Evolutionary conservation across 2,113 vertebrate species (phyloP).

Genomic region (Labeo rohita): DNA sequence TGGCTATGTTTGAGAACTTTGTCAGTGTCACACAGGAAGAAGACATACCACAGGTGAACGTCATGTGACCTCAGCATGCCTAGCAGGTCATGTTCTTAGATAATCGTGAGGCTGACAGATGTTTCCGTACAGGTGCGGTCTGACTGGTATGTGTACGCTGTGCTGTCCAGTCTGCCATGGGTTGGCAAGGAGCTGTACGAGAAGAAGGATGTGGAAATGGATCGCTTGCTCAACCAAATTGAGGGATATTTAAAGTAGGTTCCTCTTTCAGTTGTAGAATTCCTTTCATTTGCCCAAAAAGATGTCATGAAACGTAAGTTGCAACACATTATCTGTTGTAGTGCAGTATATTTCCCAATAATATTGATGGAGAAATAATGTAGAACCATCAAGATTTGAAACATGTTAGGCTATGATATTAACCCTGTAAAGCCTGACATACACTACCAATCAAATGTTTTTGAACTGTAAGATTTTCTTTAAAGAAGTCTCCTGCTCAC

Average conservation of each 20-base stretch:
- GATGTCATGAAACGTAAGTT: background rate
- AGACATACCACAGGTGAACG: slow-evolving; percentile 91
- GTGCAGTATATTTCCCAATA: background rate
- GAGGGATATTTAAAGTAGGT: slow-evolving; percentile 95
- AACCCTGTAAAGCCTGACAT: no score
- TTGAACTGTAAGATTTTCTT: no score
- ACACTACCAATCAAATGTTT: no score
- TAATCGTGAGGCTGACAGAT: background rate
- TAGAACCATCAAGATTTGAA: background rate
- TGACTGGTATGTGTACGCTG: slow-evolving; percentile 95
- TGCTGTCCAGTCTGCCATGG: slow-evolving; percentile 95
- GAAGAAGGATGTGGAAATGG: slow-evolving; percentile 98
- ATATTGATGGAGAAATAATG: background rate
- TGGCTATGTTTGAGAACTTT: slow-evolving; percentile 99
- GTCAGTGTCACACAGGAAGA: slow-evolving; percentile 95
- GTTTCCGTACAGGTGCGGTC: slow-evolving; percentile 83
- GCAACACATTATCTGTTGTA: background rate
- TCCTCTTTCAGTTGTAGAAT: background rate
- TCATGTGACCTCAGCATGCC: background rate
- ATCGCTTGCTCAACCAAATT: slow-evolving; percentile 90
- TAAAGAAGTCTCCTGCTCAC: no score
- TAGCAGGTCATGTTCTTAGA: background rate
- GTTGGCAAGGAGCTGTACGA: slow-evolving; percentile 97
- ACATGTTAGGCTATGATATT: background rate
- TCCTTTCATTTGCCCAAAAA: background rate